phyloP scores from a whole-genome alignment of 2,113 vertebrate genomes.

The Chrysemys picta region DNA sequence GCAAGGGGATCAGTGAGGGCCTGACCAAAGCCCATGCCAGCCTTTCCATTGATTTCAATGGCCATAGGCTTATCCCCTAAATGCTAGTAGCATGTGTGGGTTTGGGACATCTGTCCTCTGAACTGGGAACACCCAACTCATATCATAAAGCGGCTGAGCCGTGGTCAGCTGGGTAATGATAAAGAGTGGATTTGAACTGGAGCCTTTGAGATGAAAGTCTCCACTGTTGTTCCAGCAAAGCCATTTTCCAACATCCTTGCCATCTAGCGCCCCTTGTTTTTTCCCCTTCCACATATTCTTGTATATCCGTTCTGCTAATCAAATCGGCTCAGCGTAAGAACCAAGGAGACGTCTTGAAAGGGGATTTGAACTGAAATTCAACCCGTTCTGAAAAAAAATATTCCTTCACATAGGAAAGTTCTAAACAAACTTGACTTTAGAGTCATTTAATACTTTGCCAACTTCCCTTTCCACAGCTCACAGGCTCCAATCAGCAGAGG shows the following conservation, averaged over 20 bases:
- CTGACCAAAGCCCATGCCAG: not conserved
- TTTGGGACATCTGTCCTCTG: not conserved
- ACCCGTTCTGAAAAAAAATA: not conserved
- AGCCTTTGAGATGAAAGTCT: not conserved
- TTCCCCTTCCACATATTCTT: not conserved
- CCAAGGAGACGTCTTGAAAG: not conserved
- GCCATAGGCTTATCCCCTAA: not conserved
- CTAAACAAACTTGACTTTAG: conserved; percentile 6
- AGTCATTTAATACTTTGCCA: not conserved
- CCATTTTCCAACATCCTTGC: not conserved
- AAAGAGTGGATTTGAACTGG: not conserved
- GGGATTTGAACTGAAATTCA: conserved; percentile 27
- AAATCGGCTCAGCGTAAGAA: not conserved
- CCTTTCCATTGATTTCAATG: not conserved
- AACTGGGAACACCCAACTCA: not conserved
- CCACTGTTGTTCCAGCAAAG: not conserved
- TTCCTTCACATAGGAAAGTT: not conserved
- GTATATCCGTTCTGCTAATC: accelerated
- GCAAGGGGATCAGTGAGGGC: not conserved
- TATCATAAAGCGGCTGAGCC: not conserved
- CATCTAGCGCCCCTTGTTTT: not conserved
- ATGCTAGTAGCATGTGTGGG: not conserved
- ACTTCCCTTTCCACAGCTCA: conserved; percentile 3
- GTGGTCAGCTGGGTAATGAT: too few species aligned
- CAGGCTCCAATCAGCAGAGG: accelerated